Evolutionary conservation across 1,140 invertebrate genomes (phyloP).

Genomic region (Drosophila leontia): DNA sequence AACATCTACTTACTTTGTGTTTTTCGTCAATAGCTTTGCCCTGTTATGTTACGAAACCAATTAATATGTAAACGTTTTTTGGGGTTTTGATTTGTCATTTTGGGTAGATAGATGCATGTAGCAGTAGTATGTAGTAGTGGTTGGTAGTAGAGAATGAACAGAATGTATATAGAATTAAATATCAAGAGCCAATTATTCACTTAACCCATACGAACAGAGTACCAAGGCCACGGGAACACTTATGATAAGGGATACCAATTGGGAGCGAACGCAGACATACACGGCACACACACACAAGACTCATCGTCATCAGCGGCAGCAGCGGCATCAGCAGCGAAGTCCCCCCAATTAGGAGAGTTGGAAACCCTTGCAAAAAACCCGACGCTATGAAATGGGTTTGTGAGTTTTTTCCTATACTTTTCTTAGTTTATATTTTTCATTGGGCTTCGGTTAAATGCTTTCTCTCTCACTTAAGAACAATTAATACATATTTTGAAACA

Average conservation of each 20-base stretch:
- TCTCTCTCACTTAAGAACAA: too few relatives aligned
- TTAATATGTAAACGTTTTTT: slow-evolving; percentile 55
- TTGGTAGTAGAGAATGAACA: slow-evolving; percentile 68
- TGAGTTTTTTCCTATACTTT: too few relatives aligned
- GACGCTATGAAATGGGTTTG: slow-evolving; percentile 49
- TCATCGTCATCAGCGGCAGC: slow-evolving; percentile 39
- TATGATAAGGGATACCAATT: slow-evolving; percentile 56
- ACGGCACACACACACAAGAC: slow-evolving; percentile 63
- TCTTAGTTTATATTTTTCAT: too few relatives aligned
- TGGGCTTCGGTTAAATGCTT: too few relatives aligned
- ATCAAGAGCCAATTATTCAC: slow-evolving; percentile 65
- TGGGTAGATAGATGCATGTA: slow-evolving; percentile 30
- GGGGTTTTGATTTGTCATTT: slow-evolving; percentile 45
- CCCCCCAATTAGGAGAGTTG: slow-evolving; percentile 7
- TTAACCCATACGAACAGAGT: slow-evolving; percentile 55
- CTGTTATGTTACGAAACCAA: slow-evolving; percentile 73
- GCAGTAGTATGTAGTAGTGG: slow-evolving; percentile 53
- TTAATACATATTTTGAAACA: too few relatives aligned
- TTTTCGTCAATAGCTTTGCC: slow-evolving; percentile 84
- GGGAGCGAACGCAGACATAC: slow-evolving; percentile 66
- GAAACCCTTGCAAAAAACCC: slow-evolving; percentile 6
- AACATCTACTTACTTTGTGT: slow-evolving; percentile 81
- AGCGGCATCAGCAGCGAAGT: slow-evolving; percentile 25
- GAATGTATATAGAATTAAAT: slow-evolving; percentile 61
- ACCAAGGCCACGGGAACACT: slow-evolving; percentile 45